Base-by-base conservation (phyloP, 2,797 vertebrate species). In the Falco concolor region DNA sequence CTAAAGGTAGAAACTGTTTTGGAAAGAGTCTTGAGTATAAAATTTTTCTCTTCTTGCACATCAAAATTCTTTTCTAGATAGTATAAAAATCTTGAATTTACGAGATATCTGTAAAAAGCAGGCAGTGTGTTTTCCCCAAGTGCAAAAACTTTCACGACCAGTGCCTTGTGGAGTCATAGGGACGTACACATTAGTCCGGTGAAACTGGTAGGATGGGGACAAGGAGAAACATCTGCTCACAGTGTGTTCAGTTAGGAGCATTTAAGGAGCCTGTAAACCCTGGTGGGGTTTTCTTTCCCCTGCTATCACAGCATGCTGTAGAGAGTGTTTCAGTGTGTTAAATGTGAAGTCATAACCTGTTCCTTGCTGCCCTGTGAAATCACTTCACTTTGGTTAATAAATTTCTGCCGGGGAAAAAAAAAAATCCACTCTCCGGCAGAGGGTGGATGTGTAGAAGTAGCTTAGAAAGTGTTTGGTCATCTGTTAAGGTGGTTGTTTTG, bases 361-460 rank as follows among this genome's bases (percentile, higher is more conserved):
- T 93, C 86, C 59, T 90, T 94, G 63, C 52, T 79, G 69, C 59
- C 49, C 32, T 86, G 53, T 74, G 81, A 79, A 93, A 84, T 92
- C 45, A 77, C 65, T 94, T 96, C 75, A 82, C 56, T 92, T 95
- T 54, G 85, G 80, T 88, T 91, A 93, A 90, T 96, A 93, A 85
- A 89, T 96, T 93, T 94, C 83, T 87, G 17, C 47, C 47, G 10
- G 30, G 38, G 2, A 1, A 2, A 8, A 10, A 49, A 47, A 20
- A 7, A 59, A 27, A 79, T 14, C 47, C 49, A 8, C 32, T 74
- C 25, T 53, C 10, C 54, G 8, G 34, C 49, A 74, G 87, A 86
- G 67, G 80, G 75, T 70, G 76, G 72, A 95, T 96, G 89, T 24
- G 10, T 30, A 69, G 38, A 82, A 61, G 40, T 56, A 80, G 60